Evolutionary conservation across 2,113 vertebrate genomes (phyloP).

Genomic region (Tonatia bakeri): DNA sequence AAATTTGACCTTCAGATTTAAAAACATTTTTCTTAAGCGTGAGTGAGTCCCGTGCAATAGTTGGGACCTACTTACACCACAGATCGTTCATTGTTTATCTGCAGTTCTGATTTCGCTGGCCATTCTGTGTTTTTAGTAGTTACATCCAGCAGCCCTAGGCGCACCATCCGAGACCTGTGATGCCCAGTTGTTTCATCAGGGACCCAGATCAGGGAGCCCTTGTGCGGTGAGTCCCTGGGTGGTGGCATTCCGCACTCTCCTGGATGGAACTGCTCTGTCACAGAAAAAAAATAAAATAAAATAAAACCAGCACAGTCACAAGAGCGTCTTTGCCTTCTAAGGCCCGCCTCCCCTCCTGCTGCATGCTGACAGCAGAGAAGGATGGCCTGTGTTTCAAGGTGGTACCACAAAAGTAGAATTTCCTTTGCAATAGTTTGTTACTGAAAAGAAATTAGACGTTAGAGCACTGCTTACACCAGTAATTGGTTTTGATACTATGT

Average conservation of each 20-base stretch:
- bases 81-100: not conserved
- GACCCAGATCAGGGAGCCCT: not conserved
- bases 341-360: not conserved
- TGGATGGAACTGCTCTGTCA: not conserved
- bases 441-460: not conserved
- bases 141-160: not conserved
- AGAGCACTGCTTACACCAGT: not conserved
- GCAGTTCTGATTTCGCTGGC: not conserved
- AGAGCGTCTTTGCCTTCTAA: not conserved
- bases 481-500: not conserved
- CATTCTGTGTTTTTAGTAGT: not conserved
- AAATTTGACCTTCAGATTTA: not conserved
- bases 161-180: not conserved
- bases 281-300: not conserved
- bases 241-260: not conserved
- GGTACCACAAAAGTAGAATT: not conserved
- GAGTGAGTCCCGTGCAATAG: not conserved
- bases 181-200: not conserved
- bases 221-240: not conserved
- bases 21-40: not conserved
- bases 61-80: not conserved
- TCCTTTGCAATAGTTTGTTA: not conserved
- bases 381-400: not conserved
- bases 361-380: not conserved
- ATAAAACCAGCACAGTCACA: rapidly evolving